Percentiles rank a stretch among this genome's conserved stretches.
These are phyloP conservation scores for Orthosia gothica DNA, from an alignment of 2,888 invertebrate species.

Conservation along the genomic window DNA sequence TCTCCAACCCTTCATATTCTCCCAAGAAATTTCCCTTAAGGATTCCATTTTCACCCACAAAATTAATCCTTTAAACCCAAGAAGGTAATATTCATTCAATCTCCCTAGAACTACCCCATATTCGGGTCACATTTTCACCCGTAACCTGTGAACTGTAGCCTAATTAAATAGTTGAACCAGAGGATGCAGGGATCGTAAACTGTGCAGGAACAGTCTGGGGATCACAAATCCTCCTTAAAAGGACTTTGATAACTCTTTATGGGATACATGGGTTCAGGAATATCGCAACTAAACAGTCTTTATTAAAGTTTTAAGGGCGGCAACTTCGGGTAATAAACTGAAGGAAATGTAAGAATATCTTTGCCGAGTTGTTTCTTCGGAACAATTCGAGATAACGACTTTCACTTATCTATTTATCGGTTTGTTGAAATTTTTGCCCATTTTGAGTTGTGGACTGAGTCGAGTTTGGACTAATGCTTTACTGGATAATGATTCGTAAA, in stretches of 20 bases:
- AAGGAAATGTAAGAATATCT: conserved; percentile 40
- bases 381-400: conserved; percentile 47
- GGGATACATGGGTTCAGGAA: conserved; percentile 17
- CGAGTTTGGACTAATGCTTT: not conserved
- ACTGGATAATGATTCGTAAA: not conserved
- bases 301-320: conserved; percentile 50
- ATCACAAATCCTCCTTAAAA: conserved; percentile 41
- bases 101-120: conserved; percentile 2
- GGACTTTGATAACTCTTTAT: conserved; percentile 40
- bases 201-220: conserved; percentile 5
- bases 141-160: conserved; percentile 11
- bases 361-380: conserved; percentile 34
- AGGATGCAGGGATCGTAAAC: conserved; percentile 32
- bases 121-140: not conserved
- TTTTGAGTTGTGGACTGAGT: conserved; percentile 15
- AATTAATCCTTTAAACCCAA: not conserved
- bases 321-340: conserved; percentile 20
- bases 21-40: too few relatives aligned
- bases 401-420: conserved; percentile 43
- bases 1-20: not conserved
- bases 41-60: not conserved
- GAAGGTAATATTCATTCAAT: conserved; percentile 19
- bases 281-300: conserved; percentile 26
- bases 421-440: conserved; percentile 16
- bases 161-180: conserved; percentile 50